Evolutionary conservation across 2,797 vertebrate genomes (phyloP), one percentile per base, ranked within the genome.

Genomic region (Coracias cyanogaster): DNA sequence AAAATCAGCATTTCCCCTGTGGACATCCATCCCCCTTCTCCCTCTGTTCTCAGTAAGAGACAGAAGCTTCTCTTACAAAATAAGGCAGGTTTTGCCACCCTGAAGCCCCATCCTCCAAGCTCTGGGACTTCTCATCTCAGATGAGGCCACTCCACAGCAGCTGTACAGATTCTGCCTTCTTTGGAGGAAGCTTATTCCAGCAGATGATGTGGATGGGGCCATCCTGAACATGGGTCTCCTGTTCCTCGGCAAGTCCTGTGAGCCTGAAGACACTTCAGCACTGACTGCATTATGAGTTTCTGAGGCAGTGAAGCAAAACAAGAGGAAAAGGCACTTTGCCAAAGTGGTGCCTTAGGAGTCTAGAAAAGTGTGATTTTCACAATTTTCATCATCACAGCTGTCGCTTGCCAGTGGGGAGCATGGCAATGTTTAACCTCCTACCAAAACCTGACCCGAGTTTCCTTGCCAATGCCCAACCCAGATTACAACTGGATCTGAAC

Each of bases 381-480:
- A 67, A 58, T 54, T 33, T 55, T n/a, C 52, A 9, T 16, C 60
- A 20, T 26, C 78, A 54, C 49, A 48, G 45, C 58, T 64, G 43
- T 80, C 62, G 58, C 61, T 71, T 60, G 29, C 22, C 69, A 54
- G 24, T 5, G 8, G 25, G 39, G 51, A 86, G 39, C 45, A 72
- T 0, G 1, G 55, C 26, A 22, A 49, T 0, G 0, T 45, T 69
- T 24, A 37, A 37, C 16, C 62, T 61, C 58, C 49, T 58, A 69
- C 19, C 54, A 77, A 73, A 85, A 33, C 28, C 3, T 28, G 20
- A 67, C 35, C 45, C 48, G 3, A 4, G 17, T 26, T 26, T 48
- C 57, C 57, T 43, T 28, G 52, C 7, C n/a, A 72, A 64, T 66
- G n/a, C n/a, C 29, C 39, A 79, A 39, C 31, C 22, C 25, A 12